phyloP scores from a whole-genome alignment of 2,113 vertebrate species.

The Scomber scombrus region DNA sequence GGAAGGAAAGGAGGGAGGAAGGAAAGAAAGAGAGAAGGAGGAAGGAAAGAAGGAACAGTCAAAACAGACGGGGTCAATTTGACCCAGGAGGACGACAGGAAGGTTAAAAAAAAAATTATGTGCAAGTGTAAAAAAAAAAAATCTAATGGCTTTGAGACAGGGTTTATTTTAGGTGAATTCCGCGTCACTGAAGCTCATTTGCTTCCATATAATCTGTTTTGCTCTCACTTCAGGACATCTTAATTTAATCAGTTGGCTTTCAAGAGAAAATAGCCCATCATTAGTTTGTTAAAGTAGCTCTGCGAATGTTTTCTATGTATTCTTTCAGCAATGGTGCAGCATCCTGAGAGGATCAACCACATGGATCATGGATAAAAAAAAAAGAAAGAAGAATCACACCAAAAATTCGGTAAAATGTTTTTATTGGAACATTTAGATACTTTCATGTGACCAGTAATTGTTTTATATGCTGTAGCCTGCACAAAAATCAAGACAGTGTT shows the following conservation, averaged over 20 bases:
- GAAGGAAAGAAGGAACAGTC: no score
- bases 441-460: not conserved
- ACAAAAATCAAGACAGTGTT: not conserved
- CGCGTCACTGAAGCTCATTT: not conserved
- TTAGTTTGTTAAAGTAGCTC: not conserved
- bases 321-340: not conserved
- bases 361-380: no score
- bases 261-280: not conserved
- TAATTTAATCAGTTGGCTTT: not conserved
- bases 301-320: not conserved
- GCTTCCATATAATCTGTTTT: conserved; percentile 12
- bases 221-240: not conserved
- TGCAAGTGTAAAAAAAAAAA: not conserved
- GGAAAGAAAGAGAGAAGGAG: no score
- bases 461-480: not conserved
- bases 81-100: no score
- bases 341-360: not conserved
- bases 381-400: no score
- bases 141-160: no score
- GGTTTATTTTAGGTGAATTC: not conserved
- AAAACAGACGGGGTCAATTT: no score
- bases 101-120: not conserved
- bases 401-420: no score
- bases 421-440: not conserved
- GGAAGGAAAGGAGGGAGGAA: no score